A percentile compares a stretch with the other conserved stretches of the same genome.
Conservation (phyloP, 2,888 invertebrate species). For the Reticulitermes lucifugus region DNA sequence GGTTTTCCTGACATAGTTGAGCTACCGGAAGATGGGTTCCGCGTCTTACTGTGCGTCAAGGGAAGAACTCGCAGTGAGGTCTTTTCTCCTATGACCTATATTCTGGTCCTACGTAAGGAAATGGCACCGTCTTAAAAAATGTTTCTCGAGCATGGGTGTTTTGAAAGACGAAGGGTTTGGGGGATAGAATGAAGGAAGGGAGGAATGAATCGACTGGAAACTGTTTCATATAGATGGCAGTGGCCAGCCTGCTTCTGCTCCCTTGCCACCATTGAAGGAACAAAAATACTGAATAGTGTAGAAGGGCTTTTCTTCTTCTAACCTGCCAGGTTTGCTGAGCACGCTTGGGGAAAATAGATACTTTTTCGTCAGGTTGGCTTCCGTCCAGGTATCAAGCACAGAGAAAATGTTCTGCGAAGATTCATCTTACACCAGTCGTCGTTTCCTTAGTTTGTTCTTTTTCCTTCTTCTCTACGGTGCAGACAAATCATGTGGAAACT, state of each 20-base stretch:
- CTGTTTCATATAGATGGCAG: slow-evolving; percentile 12
- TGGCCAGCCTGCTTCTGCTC: background rate
- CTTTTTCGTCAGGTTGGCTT: slow-evolving; percentile 2
- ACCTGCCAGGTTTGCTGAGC: slow-evolving; percentile 24
- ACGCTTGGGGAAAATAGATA: background rate
- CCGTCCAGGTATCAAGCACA: background rate
- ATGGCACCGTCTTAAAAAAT: background rate
- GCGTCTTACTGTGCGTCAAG: background rate
- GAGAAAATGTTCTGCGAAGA: background rate
- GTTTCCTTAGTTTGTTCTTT: background rate
- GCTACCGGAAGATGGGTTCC: background rate
- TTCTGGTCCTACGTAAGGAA: background rate
- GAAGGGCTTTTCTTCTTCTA: background rate
- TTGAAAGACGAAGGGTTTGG: background rate
- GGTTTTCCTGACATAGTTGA: background rate
- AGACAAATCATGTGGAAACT: slow-evolving; percentile 28
- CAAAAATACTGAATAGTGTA: slow-evolving; percentile 14
- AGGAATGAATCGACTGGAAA: slow-evolving; percentile 2
- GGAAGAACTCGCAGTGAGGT: background rate
- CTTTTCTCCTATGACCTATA: background rate
- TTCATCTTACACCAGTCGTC: slow-evolving; percentile 1
- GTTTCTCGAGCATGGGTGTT: background rate
- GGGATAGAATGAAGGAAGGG: slow-evolving; percentile 12
- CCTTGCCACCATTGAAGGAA: background rate
- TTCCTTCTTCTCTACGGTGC: background rate